Base-by-base conservation (phyloP, 1,140 invertebrate species). In the Campodea augens region DNA sequence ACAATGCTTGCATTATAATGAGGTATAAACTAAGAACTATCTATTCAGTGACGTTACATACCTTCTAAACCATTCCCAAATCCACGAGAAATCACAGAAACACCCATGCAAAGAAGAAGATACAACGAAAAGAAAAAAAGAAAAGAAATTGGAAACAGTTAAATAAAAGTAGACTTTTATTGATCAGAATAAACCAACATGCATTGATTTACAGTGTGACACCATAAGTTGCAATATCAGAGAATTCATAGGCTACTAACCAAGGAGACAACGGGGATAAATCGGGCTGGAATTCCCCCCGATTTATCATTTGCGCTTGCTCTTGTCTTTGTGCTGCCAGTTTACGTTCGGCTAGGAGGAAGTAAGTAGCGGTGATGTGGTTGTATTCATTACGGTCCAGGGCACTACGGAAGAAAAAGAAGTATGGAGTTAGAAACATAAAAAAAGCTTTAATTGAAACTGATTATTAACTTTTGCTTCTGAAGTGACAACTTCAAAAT, bases 341-440 rank as follows among this genome's bases (percentile, higher is more conserved):
- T 61, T 91, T 88, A 47, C 90, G 67, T 66, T 98, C 95, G 20
- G 91, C 92, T 49, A 98, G 67, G 52, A 98, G 67, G 67, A 90
- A 98, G 67, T 98, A 98, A 23, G 93, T 98, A 22, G 95, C 95
- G 24, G 93, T 96, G 52, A 98, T 84, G 63, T 98, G 89, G 66
- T 95, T 93, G 65, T 98, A 98, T 57, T 91, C 85, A 67, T 96
- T 90, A 59, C 81, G 85, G 57, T 96, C 88, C 49, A 98, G 64
- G 44, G 88, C 81, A 52, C 87, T 91, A 58, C 29, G 46, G 36
- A 44, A 22, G 25, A 18, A 43, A 47, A 48, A 41, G 22, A 24
- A 27, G 18, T 27, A 43, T 10, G 42, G 5, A 2, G 18, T 40
- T 15, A 25, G 37, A 12, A 43, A 41, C 20, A 19, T 15, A 13